These are phyloP conservation scores for Typhlichthys eigenmanni DNA, from an alignment of 2,797 vertebrate genomes.

Conservation along the genomic window DNA sequence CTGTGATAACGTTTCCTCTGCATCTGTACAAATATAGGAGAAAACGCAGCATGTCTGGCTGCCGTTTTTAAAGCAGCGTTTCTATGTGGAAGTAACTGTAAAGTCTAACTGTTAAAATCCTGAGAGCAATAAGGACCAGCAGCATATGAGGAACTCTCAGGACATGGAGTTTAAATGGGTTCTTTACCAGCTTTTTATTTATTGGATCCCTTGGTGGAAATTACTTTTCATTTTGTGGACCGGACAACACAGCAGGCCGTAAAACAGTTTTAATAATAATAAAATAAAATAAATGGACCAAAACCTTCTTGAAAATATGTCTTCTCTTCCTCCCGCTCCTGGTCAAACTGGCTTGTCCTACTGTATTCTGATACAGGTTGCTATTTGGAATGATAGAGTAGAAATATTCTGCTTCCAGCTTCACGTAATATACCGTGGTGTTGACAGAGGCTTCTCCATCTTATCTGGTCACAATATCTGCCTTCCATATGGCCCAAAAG, in stretches of 20 bases:
- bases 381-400: constrained; percentile 75
- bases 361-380: constrained; percentile 76
- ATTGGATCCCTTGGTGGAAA: constrained; percentile 56
- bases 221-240: constrained; percentile 61
- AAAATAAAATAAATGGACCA: constrained; percentile 31
- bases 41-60: background rate
- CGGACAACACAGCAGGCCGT: constrained; percentile 63
- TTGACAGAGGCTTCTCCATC: constrained; percentile 84
- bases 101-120: constrained; percentile 40
- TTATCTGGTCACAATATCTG: constrained; percentile 84
- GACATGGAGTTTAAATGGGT: constrained; percentile 38
- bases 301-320: constrained; percentile 42
- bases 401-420: constrained; percentile 75
- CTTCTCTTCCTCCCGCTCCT: constrained; percentile 44
- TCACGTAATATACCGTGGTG: constrained; percentile 77
- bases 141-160: constrained; percentile 46
- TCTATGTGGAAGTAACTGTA: constrained; percentile 7
- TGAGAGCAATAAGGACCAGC: constrained; percentile 30
- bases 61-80: constrained; percentile 49
- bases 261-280: constrained; percentile 61
- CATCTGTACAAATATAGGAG: constrained; percentile 8
- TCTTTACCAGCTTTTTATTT: constrained; percentile 53
- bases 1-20: constrained; percentile 28
- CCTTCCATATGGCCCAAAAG: constrained; percentile 75
- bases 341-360: constrained; percentile 58